phyloP scores from a whole-genome alignment of 2,888 invertebrate genomes.

The Coremacera marginata region DNA sequence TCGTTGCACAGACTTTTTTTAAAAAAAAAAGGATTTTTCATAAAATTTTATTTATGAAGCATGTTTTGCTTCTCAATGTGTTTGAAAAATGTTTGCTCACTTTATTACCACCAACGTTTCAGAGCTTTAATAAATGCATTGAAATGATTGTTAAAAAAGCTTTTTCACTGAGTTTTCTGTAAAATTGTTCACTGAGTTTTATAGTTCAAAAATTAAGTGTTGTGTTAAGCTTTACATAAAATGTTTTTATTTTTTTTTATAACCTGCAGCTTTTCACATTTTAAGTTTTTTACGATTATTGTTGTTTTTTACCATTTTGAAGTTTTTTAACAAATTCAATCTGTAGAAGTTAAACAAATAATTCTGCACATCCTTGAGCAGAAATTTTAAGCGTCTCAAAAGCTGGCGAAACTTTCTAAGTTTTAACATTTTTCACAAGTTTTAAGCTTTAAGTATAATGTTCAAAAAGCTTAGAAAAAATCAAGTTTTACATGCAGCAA shows the following conservation, averaged over 20 bases:
- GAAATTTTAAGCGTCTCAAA: not conserved
- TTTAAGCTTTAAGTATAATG: too few relatives aligned
- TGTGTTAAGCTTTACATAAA: not conserved
- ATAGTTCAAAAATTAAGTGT: constrained; percentile 3
- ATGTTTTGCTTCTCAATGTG: too few relatives aligned
- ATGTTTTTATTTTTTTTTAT: constrained; percentile 13
- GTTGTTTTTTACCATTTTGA: not conserved
- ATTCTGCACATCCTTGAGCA: not conserved
- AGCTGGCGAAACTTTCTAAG: not conserved
- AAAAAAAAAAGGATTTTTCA: too few relatives aligned
- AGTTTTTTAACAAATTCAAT: not conserved
- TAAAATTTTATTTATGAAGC: too few relatives aligned
- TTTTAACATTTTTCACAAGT: not conserved
- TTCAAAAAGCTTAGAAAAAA: too few relatives aligned
- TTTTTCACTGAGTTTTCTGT: too few relatives aligned
- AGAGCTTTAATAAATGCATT: too few relatives aligned
- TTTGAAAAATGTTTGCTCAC: too few relatives aligned
- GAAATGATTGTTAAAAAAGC: too few relatives aligned
- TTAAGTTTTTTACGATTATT: constrained; percentile 8
- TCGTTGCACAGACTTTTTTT: too few relatives aligned
- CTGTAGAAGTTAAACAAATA: not conserved
- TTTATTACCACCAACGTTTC: too few relatives aligned
- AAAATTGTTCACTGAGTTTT: not conserved
- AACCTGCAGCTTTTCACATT: constrained; percentile 19
- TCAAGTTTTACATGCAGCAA: too few relatives aligned